A percentile compares a stretch with the other conserved stretches of the same genome.
Evolutionary conservation across 1,140 invertebrate genomes (phyloP).

Genomic region (Drosophila bocqueti): DNA sequence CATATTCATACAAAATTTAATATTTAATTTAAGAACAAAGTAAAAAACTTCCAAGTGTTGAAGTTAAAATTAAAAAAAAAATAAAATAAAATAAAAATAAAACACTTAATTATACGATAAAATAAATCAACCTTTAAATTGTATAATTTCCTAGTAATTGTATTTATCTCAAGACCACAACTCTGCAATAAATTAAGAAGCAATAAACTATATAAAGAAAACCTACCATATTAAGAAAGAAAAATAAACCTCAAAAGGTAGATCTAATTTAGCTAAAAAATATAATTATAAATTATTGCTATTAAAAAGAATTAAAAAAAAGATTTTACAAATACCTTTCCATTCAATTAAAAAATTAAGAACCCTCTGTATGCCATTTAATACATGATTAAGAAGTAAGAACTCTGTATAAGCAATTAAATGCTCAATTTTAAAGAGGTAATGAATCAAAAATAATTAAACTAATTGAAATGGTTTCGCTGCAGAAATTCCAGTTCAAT

Average conservation of each 20-base stretch:
- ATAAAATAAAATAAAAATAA: no score
- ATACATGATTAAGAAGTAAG: neutral
- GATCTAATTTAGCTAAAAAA: no score
- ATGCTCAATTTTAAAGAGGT: neutral
- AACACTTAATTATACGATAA: no score
- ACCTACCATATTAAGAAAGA: neutral
- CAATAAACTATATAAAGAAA: neutral
- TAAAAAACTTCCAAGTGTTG: no score
- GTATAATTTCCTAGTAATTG: no score
- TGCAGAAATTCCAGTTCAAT: constrained; percentile 3
- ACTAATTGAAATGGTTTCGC: constrained; percentile 8
- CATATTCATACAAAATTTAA: no score
- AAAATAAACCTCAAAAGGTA: neutral
- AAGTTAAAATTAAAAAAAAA: no score
- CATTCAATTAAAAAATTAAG: neutral
- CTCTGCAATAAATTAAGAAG: neutral
- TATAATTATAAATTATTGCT: no score
- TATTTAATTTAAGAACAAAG: no score
- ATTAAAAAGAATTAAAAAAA: no score
- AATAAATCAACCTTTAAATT: no score
- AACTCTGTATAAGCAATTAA: neutral
- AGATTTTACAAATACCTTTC: neutral
- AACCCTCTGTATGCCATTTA: neutral
- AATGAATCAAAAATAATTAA: constrained; percentile 6
- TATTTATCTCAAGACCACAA: no score